phyloP scores from a whole-genome alignment of 2,888 invertebrate species.

The Drosophila prolongata region DNA sequence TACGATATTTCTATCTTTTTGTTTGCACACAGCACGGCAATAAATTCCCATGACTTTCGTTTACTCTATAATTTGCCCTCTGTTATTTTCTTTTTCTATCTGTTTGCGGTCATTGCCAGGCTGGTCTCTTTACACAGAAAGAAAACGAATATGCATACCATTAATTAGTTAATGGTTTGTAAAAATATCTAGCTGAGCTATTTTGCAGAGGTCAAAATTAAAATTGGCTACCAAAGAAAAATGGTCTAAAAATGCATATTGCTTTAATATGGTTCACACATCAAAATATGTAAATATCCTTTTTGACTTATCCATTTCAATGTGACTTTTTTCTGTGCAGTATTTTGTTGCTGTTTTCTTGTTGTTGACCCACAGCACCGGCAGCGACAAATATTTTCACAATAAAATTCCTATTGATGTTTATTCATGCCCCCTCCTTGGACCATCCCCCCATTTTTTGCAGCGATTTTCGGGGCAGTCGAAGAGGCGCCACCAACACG shows the following conservation, averaged over 20 bases:
- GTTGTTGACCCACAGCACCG: conserved; percentile 19
- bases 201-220: too few species aligned
- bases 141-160: not conserved
- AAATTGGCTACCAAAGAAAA: too few species aligned
- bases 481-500: conserved; percentile 57
- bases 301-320: not conserved
- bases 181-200: too few species aligned
- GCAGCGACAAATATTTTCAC: conserved; percentile 51
- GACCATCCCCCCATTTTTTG: conserved; percentile 6
- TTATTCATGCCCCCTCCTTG: conserved; percentile 49
- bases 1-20: not conserved
- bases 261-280: too few species aligned
- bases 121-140: not conserved
- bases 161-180: too few species aligned
- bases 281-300: too few species aligned
- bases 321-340: not conserved
- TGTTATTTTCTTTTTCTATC: not conserved
- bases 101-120: conserved; percentile 32
- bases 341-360: conserved; percentile 2
- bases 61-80: conserved; percentile 10
- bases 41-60: conserved; percentile 24
- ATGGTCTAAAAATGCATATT: too few species aligned
- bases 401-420: conserved; percentile 67
- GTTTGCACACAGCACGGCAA: conserved; percentile 6
- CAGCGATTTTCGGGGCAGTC: conserved; percentile 47